Evolutionary conservation across 2,888 invertebrate species (phyloP), one percentile per base, ranked within the genome.

Genomic region (Ceratothoa steindachneri): DNA sequence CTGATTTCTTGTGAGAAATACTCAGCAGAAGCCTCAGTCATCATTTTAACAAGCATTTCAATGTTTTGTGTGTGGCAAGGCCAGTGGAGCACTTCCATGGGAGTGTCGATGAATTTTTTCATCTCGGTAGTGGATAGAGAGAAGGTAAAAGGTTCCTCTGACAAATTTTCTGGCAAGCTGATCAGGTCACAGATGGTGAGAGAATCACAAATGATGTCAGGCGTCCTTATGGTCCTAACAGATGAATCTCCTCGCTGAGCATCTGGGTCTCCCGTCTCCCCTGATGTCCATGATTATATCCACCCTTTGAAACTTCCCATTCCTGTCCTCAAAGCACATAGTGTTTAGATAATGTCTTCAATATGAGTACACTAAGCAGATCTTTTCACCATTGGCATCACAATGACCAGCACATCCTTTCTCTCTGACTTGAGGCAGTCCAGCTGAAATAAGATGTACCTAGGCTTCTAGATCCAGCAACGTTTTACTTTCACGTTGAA

Each of bases 361-460:
- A 51, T 69, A n/a, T 72, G 68, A 22, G 68, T 29, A 52, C 51
- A 70, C 72, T 68, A 72, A n/a, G 68, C 68, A 70, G 68, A 69
- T 67, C 72, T 70, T 66, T 30, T 70, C 64, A 51, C 68, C 41
- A 68, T 72, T 69, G 72, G 68, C 72, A 72, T 52, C 30, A 72
- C 68, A 29, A 52, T 52, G 53, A 28, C 55, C 29, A 72, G 67
- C 30, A 69, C 72, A 30, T 72, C 72, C 72, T 69, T 68, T 29
- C 67, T 69, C 31, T 72, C 67, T 1, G 67, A 72, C 72, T 22
- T 67, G 12, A 69, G 67, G 68, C 71, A 27, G 67, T 71, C 65
- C 64, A 65, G 70, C 66, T 24, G 70, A 30, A 24, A 65, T 4
- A 28, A 51, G 55, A 1, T 19, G 64, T 70, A n/a, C 69, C 69